Percentiles rank a stretch among this genome's conserved stretches.
Evolutionary conservation across 2,797 vertebrate species (phyloP).

Genomic region (Oryzias sinensis): DNA sequence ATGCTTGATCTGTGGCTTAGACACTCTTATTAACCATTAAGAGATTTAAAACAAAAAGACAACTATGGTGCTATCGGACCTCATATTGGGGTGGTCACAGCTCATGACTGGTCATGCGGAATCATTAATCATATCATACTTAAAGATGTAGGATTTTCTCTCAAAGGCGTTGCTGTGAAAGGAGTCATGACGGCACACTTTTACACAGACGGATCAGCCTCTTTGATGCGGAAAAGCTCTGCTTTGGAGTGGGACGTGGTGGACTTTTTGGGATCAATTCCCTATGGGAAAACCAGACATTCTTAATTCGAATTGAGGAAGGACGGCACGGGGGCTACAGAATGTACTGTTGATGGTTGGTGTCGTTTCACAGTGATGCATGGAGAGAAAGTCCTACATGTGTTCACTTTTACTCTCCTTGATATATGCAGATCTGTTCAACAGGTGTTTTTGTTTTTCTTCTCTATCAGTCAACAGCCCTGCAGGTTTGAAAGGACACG

Average conservation of each 20-base stretch:
- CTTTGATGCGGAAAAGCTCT: conserved; percentile 20
- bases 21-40: conserved; percentile 82
- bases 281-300: conserved; percentile 61
- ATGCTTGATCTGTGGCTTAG: conserved; percentile 86
- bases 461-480: conserved; percentile 91
- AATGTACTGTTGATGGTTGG: conserved; percentile 60
- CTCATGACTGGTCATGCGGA: conserved; percentile 99
- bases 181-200: conserved; percentile 33
- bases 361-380: conserved; percentile 26
- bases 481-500: conserved; percentile 99
- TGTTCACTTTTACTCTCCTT: conserved; percentile 84
- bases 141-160: conserved; percentile 75
- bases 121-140: conserved; percentile 98
- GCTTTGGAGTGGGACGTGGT: conserved; percentile 39
- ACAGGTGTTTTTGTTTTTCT: conserved; percentile 89
- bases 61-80: conserved; percentile 99
- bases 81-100: conserved; percentile 91
- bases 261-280: conserved; percentile 59
- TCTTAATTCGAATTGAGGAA: conserved; percentile 23
- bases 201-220: conserved; percentile 39
- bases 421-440: conserved; percentile 99
- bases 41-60: conserved; percentile 78
- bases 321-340: conserved; percentile 50
- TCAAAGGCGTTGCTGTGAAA: conserved; percentile 36
- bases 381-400: conserved; percentile 68